These are phyloP conservation scores for Drosophila pseudoobscura DNA, from an alignment of 1,140 invertebrate genomes.

Conservation along the genomic window DNA sequence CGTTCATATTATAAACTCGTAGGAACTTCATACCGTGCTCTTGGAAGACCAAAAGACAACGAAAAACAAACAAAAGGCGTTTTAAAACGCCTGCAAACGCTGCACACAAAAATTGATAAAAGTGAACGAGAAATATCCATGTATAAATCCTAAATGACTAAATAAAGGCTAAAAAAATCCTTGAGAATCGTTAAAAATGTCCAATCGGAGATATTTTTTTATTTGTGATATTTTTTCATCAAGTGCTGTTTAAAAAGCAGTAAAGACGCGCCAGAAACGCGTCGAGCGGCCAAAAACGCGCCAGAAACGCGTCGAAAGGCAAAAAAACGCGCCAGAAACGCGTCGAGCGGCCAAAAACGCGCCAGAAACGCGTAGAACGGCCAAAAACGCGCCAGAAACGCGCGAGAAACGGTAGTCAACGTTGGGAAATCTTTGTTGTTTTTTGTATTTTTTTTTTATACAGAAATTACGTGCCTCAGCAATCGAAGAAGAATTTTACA, in stretches of 20 bases:
- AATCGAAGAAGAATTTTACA: too few species aligned
- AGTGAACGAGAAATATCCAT: too few species aligned
- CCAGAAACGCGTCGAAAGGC: not conserved
- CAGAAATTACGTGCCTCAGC: too few species aligned
- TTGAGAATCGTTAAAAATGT: too few species aligned
- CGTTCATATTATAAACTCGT: constrained; percentile 81
- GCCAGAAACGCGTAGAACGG: not conserved
- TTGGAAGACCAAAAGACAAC: constrained; percentile 83
- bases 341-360: not conserved
- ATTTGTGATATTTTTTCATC: not conserved
- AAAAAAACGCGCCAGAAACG: constrained; percentile 7
- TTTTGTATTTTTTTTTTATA: too few species aligned
- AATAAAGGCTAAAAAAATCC: too few species aligned
- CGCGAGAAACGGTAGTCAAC: not conserved
- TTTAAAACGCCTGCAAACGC: constrained; percentile 3
- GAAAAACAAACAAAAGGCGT: constrained; percentile 19
- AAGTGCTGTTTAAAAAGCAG: constrained; percentile 16
- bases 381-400: not conserved
- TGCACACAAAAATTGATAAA: too few species aligned
- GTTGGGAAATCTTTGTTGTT: too few species aligned
- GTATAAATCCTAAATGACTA: too few species aligned
- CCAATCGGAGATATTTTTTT: not conserved
- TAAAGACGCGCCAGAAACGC: constrained; percentile 4
- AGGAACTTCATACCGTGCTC: constrained; percentile 84
- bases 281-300: not conserved